phyloP scores from a whole-genome alignment of 2,113 vertebrate genomes.

The Acrocephalus kingi region DNA sequence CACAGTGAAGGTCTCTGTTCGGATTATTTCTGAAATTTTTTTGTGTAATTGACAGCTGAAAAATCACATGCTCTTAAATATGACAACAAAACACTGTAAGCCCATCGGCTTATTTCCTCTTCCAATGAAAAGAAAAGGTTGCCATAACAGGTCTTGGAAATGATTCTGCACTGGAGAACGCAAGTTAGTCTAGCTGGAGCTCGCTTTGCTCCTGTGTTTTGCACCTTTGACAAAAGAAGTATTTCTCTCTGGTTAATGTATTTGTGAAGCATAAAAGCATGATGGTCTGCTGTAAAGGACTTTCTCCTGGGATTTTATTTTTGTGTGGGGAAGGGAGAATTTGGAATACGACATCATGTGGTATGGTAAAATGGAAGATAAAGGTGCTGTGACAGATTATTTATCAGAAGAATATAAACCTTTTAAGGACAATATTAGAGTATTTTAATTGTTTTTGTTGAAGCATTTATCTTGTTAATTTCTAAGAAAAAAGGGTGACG shows the following conservation, averaged over 20 bases:
- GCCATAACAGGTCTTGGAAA: constrained; percentile 67
- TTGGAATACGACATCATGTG: constrained; percentile 73
- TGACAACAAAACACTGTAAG: constrained; percentile 70
- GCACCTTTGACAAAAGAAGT: constrained; percentile 73
- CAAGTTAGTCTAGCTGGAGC: constrained; percentile 59
- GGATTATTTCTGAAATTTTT: constrained; percentile 68
- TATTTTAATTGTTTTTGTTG: constrained; percentile 75
- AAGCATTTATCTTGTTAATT: constrained; percentile 80
- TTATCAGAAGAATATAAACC: constrained; percentile 78
- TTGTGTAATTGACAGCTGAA: constrained; percentile 73
- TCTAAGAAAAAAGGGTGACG: constrained; percentile 76
- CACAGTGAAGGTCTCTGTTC: constrained; percentile 80
- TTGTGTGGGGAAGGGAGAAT: constrained; percentile 66
- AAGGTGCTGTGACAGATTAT: constrained; percentile 80
- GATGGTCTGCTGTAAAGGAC: constrained; percentile 72
- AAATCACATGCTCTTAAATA: constrained; percentile 75
- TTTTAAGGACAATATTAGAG: constrained; percentile 77
- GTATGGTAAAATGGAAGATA: constrained; percentile 71
- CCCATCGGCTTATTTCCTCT: constrained; percentile 74
- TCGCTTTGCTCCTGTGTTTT: constrained; percentile 66
- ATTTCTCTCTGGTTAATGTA: constrained; percentile 64
- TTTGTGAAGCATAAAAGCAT: constrained; percentile 74
- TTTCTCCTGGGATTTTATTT: constrained; percentile 77
- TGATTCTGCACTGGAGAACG: constrained; percentile 66
- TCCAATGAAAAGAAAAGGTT: constrained; percentile 71